A percentile compares a stretch with the other conserved stretches of the same genome.
These are phyloP conservation scores for Anguilla anguilla DNA, from an alignment of 2,797 vertebrate species.

Conservation along the genomic window DNA sequence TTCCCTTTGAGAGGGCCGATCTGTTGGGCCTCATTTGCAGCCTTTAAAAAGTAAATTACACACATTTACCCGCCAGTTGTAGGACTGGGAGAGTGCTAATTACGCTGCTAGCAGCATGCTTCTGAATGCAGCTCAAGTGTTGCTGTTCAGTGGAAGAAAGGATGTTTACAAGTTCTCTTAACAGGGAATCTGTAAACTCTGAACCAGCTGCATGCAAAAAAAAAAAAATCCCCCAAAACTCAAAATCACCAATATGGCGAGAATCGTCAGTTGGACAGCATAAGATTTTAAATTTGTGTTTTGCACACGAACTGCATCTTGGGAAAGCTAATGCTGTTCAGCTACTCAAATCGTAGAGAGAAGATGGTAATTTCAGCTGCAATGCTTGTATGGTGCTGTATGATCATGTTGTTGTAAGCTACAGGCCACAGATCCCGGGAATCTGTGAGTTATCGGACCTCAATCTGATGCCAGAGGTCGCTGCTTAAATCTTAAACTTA, in stretches of 20 bases:
- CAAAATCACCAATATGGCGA: not conserved
- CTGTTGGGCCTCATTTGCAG: not conserved
- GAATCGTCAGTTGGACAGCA: not conserved
- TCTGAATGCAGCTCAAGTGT: not conserved
- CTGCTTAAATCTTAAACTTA: not conserved
- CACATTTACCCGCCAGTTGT: not conserved
- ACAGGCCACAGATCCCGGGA: not conserved
- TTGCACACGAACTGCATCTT: not conserved
- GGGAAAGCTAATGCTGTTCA: not conserved
- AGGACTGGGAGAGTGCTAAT: not conserved
- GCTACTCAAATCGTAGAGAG: not conserved
- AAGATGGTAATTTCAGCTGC: not conserved
- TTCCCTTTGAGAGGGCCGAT: not conserved
- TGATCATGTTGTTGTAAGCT: not conserved
- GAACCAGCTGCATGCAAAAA: not conserved
- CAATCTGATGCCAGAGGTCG: not conserved
- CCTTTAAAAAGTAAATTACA: not conserved
- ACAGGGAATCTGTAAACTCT: not conserved
- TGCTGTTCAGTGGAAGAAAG: not conserved
- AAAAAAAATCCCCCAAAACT: not conserved
- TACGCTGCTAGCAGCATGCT: not conserved
- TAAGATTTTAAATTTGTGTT: not conserved
- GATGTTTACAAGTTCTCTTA: not conserved
- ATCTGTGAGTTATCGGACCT: not conserved
- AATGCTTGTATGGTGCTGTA: not conserved